Evolutionary conservation across 2,113 vertebrate genomes (phyloP), one percentile per base, ranked within the genome.

Genomic region (Loxodonta africana): DNA sequence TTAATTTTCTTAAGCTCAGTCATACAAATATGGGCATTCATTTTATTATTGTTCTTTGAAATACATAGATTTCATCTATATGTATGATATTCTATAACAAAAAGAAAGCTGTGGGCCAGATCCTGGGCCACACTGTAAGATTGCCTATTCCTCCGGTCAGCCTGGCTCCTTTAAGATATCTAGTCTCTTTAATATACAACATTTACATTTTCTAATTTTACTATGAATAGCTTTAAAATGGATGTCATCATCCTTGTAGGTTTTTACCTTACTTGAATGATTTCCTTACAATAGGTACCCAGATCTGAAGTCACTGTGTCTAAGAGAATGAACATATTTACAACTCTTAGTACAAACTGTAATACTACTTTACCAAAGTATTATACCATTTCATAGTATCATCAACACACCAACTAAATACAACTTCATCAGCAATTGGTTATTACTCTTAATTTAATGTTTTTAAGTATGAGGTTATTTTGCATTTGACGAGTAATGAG

Each of bases 281-380:
- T 87, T 83, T 95, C 62, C 60, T 95, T n/a, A 90, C 48, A 95
- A 95, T 67, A 83, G 90, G 88, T 86, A 83, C 5, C 60, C 33
- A 63, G 81, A 96, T 77, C 33, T 90, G 28, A 21, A 71, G 57
- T 86, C 76, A 87, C 21, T 57, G 10, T 85, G 17, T 95, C 4
- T 71, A 90, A 82, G 3, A n/a, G 62, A 96, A 91, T 57, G 30
- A 93, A 90, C 60, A 83, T 41, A 91, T 57, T 87, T 53, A 83
- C 12, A 93, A 77, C 33, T 87, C 87, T 81, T 76, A 83, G 12
- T 57, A 60, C 6, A 62, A 95, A 69, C 48, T 37, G 1, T 77
- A 41, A 60, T 63, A 88, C 77, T 73, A 91, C 17, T 87, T 78
- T 73, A 23, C 51, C 62, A 93, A 57, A 90, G 18, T 77, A 20